Conservation (phyloP, 2,113 vertebrate species). For the Spea multiplicata region DNA sequence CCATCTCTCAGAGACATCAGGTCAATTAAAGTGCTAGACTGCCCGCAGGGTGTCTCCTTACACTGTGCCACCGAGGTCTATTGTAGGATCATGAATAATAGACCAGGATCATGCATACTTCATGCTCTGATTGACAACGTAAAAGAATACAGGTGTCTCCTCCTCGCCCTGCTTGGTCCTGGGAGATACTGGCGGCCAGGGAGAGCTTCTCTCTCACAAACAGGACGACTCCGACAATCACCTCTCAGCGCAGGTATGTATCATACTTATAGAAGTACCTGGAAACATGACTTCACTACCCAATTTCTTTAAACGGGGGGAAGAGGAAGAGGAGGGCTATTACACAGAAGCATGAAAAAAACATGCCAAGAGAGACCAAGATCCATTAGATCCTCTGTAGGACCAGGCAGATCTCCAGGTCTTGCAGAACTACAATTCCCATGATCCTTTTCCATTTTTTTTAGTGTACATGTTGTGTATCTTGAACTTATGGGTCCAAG, state of each 20-base stretch:
- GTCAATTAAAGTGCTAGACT: background rate
- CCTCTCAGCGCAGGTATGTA: background rate
- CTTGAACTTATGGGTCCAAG: too few relatives aligned
- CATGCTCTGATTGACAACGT: conserved; percentile 13
- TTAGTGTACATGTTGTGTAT: too few relatives aligned
- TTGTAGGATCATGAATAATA: conserved; percentile 30
- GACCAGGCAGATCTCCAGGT: too few relatives aligned
- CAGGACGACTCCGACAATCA: background rate
- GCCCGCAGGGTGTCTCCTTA: background rate
- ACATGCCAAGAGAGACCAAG: too few relatives aligned
- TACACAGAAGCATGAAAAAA: too few relatives aligned
- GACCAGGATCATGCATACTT: conserved; percentile 32
- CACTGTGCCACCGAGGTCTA: background rate
- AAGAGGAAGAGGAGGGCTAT: too few relatives aligned
- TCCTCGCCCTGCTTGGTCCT: background rate
- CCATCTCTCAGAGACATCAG: background rate
- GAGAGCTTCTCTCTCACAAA: background rate
- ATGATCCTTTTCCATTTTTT: too few relatives aligned
- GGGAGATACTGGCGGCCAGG: background rate
- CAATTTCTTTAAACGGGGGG: too few relatives aligned
- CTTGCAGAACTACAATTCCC: too few relatives aligned
- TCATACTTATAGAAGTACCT: too few relatives aligned
- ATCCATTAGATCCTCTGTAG: too few relatives aligned
- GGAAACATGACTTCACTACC: too few relatives aligned
- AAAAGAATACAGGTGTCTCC: conserved; percentile 1